Evolutionary conservation across 2,113 vertebrate genomes (phyloP).

Genomic region (Arvicanthis niloticus): DNA sequence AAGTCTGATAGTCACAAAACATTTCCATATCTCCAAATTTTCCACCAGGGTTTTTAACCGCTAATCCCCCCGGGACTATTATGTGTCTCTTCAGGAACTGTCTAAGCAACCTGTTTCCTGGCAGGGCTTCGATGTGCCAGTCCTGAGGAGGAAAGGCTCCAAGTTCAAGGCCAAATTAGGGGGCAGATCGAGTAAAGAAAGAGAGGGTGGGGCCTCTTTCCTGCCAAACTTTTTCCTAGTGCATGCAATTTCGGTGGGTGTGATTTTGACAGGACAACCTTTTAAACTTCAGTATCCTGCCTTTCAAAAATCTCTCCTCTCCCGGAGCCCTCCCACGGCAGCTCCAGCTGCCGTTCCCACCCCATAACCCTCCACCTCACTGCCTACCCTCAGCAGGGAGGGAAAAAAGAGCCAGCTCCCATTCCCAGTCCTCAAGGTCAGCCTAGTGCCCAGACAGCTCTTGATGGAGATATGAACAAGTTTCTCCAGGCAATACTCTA

Average conservation of each 20-base stretch:
- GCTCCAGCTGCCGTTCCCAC: background rate
- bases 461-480: rapidly evolving
- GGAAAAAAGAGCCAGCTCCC: background rate
- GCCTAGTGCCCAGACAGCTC: background rate
- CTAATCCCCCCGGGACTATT: background rate
- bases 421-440: background rate
- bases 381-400: background rate
- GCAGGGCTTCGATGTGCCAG: background rate
- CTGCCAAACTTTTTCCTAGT: background rate
- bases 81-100: background rate
- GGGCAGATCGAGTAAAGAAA: background rate
- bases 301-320: background rate
- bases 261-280: conserved; percentile 6
- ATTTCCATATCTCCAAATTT: conserved; percentile 28
- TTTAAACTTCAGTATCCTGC: conserved; percentile 30
- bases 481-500: background rate
- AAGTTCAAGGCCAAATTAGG: conserved; percentile 51
- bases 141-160: background rate
- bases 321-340: background rate
- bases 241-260: background rate
- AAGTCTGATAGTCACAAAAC: background rate
- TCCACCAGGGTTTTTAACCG: conserved; percentile 13
- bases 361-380: too few relatives aligned
- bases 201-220: background rate
- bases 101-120: conserved; percentile 71